Conservation (phyloP, 1,140 invertebrate genomes). For the Lepidostoma basale region DNA sequence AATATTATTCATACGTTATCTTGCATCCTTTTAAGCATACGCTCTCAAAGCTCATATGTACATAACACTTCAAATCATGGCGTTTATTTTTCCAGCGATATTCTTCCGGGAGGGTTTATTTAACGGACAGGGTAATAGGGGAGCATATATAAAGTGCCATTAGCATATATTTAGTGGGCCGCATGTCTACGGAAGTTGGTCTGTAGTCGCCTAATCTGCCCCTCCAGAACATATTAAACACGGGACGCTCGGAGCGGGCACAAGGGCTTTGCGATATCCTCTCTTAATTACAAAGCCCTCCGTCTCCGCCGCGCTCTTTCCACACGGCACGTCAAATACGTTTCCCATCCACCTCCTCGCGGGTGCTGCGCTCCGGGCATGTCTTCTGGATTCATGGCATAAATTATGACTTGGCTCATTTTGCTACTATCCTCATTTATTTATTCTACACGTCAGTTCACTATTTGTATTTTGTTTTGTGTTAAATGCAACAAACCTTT, state of each 20-base stretch:
- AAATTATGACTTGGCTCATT: no score
- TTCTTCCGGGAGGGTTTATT: conserved; percentile 3
- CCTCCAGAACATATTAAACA: no score
- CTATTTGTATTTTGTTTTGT: no score
- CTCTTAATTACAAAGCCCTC: conserved; percentile 45
- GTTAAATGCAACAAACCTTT: no score
- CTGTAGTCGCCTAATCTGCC: conserved; percentile 40
- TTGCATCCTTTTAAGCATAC: conserved; percentile 4
- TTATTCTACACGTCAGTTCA: no score
- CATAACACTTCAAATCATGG: neutral
- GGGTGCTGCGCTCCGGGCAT: no score
- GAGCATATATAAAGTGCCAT: conserved; percentile 37
- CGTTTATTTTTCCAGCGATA: neutral
- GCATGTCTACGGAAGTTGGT: conserved; percentile 34
- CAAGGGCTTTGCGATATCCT: conserved; percentile 37
- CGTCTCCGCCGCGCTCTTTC: neutral
- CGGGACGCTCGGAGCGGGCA: conserved; percentile 12
- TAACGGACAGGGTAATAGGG: conserved; percentile 27
- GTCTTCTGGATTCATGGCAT: no score
- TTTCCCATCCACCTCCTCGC: no score
- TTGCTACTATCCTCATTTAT: no score
- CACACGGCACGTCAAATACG: neutral
- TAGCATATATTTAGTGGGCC: conserved; percentile 43
- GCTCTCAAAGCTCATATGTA: neutral
- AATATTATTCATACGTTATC: no score